Evolutionary conservation across 2,113 vertebrate species (phyloP), one percentile per base, ranked within the genome.

Genomic region (Ptilonorhynchus violaceus): DNA sequence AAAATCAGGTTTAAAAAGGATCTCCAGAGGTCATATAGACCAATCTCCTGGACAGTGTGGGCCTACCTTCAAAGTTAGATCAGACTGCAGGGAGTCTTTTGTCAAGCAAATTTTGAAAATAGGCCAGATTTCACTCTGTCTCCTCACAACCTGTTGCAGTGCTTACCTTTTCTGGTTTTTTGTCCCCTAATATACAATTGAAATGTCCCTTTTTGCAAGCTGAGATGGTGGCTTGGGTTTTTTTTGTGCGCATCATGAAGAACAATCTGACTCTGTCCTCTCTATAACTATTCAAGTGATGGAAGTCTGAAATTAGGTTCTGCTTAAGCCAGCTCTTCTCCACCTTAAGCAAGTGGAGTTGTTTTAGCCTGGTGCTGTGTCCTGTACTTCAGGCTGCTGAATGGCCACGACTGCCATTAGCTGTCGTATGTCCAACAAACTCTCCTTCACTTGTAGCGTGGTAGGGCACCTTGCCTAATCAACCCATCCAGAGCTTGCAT

Each of bases 1-100:
- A 82, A 76, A n/a, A 22, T 23, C 16, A 37, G 4, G 7, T 73
- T 79, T 92, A n/a, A 68, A 53, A 50, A 46, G 14, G 5, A 7
- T 49, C 14, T 62, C 23, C 63, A 20, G 35, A 33, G 9, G 19
- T 75, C 30, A 4, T 11, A 6, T 20, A 46, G 37, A 49, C 31
- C 1, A 1, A 21, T 60, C 21, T 56, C 14, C 33, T 67, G 27
- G 1, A 10, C 46, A 66, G 0, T 23, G 16, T 10, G 2, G 11
- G 17, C 73, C 23, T 77, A 37, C 27, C 27, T 56, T 94, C 35
- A 21, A 56, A 72, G 24, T 90, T 59, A 59, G 44, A 23, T 75
- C 39, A 85, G 27, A 18, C 39, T 42, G n/a, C 27, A 78, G 46
- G 41, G 17, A 89, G 37, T 28, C 13, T 62, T 81, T 78, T 42